phyloP scores from a whole-genome alignment of 2,888 invertebrate species.

The Eupithecia dodoneata region DNA sequence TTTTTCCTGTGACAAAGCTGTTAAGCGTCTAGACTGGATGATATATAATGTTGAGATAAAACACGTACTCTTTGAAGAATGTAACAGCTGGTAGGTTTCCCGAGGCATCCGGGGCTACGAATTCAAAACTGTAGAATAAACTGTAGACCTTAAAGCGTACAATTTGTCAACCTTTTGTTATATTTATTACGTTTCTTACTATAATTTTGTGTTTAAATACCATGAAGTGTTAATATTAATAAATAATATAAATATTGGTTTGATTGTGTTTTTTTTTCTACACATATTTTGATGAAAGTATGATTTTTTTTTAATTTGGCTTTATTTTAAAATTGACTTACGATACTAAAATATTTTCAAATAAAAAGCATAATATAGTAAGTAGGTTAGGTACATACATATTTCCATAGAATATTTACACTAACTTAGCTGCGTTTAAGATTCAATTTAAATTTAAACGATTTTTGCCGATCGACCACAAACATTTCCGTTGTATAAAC shows the following conservation, averaged over 20 bases:
- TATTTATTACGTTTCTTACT: background rate
- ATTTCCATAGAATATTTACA: background rate
- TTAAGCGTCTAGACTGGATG: constrained; percentile 60
- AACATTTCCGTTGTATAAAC: constrained; percentile 29
- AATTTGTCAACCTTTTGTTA: background rate
- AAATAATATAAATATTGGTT: background rate
- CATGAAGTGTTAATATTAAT: background rate
- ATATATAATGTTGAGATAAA: constrained; percentile 50
- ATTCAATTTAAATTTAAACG: constrained; percentile 27
- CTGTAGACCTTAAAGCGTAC: background rate
- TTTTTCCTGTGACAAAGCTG: constrained; percentile 41
- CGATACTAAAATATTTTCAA: background rate
- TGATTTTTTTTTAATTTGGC: background rate
- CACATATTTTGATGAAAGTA: background rate
- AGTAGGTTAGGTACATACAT: no score
- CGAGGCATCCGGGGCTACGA: constrained; percentile 39
- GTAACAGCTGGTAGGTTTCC: constrained; percentile 65
- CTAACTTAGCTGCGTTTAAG: constrained; percentile 16
- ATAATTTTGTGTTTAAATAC: background rate
- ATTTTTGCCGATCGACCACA: constrained; percentile 27
- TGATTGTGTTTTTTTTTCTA: background rate
- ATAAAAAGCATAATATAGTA: background rate
- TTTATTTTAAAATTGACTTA: background rate
- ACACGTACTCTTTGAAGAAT: constrained; percentile 48
- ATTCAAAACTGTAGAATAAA: constrained; percentile 42